These are phyloP conservation scores for Drosophila triauraria DNA, from an alignment of 1,140 invertebrate genomes.

Conservation along the genomic window DNA sequence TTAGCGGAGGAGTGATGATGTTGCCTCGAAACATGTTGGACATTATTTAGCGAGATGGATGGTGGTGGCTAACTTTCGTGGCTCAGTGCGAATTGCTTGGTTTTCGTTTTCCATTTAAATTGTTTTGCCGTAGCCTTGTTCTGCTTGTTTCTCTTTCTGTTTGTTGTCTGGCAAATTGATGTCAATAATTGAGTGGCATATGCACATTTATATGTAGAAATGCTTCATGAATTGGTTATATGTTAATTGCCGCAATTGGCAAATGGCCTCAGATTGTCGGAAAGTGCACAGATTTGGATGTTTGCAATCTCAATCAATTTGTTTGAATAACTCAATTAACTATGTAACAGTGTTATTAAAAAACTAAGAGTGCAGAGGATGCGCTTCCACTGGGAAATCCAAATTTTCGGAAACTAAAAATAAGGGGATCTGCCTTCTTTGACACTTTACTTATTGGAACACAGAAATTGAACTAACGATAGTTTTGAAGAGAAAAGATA, in stretches of 20 bases:
- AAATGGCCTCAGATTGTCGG: conserved; percentile 29
- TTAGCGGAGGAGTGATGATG: conserved; percentile 42
- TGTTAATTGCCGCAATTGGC: conserved; percentile 44
- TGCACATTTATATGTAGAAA: background rate
- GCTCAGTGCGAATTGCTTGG: conserved; percentile 42
- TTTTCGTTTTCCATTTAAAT: conserved; percentile 24
- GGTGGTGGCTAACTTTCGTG: conserved; percentile 22
- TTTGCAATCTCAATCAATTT: conserved; percentile 8
- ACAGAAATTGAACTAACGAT: background rate
- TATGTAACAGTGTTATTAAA: background rate
- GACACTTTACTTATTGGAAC: no score
- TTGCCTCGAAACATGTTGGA: conserved; percentile 5
- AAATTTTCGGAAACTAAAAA: background rate
- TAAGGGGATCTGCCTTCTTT: background rate
- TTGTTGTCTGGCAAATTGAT: conserved; percentile 50
- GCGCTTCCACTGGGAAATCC: no score
- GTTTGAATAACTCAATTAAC: conserved; percentile 3
- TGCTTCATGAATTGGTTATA: conserved; percentile 36
- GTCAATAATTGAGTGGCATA: conserved; percentile 52
- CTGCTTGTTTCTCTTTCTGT: conserved; percentile 25
- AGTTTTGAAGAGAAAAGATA: background rate
- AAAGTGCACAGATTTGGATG: conserved; percentile 19
- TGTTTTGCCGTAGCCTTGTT: conserved; percentile 22
- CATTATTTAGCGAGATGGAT: conserved; percentile 42
- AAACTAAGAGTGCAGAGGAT: no score